Evolutionary conservation across 2,888 invertebrate species (phyloP).

Genomic region (Drymonia ruficornis): DNA sequence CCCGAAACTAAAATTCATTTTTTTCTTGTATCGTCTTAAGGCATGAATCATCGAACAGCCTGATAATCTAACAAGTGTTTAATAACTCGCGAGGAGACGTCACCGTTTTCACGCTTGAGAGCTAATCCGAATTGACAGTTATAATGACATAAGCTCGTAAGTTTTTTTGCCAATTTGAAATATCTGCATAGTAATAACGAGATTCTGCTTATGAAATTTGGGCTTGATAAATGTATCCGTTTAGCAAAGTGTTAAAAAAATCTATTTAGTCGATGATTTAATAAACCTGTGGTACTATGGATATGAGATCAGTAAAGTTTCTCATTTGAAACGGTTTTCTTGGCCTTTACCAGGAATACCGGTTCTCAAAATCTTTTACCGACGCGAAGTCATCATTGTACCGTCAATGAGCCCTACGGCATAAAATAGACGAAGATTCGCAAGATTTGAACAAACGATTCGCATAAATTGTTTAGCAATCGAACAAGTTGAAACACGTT

Average conservation of each 20-base stretch:
- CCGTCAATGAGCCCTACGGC: background rate
- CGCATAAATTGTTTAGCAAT: constrained; percentile 50
- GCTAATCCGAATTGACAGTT: background rate
- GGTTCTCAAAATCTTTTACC: too few relatives aligned
- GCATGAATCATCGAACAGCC: constrained; percentile 5
- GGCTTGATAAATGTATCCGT: too few relatives aligned
- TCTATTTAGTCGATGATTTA: too few relatives aligned
- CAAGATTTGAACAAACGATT: constrained; percentile 37
- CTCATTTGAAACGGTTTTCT: too few relatives aligned
- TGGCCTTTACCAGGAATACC: too few relatives aligned
- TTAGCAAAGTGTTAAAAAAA: too few relatives aligned
- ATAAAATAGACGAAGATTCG: constrained; percentile 31
- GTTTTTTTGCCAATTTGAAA: background rate
- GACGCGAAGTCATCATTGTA: too few relatives aligned
- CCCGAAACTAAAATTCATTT: too few relatives aligned
- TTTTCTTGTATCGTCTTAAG: too few relatives aligned
- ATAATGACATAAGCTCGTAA: background rate
- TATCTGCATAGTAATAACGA: background rate
- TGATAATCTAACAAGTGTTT: constrained; percentile 4
- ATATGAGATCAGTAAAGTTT: too few relatives aligned
- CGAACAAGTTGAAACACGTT: constrained; percentile 61
- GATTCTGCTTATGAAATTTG: background rate
- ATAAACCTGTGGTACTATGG: too few relatives aligned
- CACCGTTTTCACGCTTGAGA: background rate
- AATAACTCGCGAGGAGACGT: background rate